Percentiles rank a stretch among this genome's conserved stretches.
These are phyloP conservation scores for Eptesicus fuscus DNA, from an alignment of 2,113 vertebrate species.

Conservation along the genomic window DNA sequence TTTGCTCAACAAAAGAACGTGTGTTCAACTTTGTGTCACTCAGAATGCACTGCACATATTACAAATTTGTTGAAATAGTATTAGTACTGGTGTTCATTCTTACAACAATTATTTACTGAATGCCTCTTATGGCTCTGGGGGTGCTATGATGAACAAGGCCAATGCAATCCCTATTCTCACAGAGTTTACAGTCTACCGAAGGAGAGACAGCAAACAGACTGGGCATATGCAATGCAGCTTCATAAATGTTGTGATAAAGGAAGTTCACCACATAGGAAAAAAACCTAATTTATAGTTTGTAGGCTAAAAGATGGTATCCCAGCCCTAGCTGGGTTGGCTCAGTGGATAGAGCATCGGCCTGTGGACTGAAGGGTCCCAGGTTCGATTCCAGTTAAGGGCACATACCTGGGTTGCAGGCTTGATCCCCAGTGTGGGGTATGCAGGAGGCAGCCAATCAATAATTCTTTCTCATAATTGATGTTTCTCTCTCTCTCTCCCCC, in stretches of 20 bases:
- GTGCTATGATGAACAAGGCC: not conserved
- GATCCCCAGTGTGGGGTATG: too few species aligned
- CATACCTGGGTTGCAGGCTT: too few species aligned
- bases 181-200: not conserved
- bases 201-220: not conserved
- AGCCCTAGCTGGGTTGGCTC: not conserved
- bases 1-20: not conserved
- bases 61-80: not conserved
- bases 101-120: not conserved
- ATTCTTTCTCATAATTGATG: too few species aligned
- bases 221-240: not conserved
- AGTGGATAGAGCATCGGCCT: too few species aligned
- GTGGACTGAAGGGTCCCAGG: too few species aligned
- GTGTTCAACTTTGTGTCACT: not conserved
- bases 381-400: too few species aligned
- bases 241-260: not conserved
- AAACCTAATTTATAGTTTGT: not conserved
- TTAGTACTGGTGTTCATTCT: not conserved
- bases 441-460: too few species aligned
- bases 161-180: not conserved
- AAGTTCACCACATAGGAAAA: not conserved
- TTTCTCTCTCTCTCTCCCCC: too few species aligned
- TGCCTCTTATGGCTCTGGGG: not conserved
- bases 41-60: not conserved
- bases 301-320: not conserved